Base-by-base conservation (phyloP, 2,888 invertebrate genomes). In the Ornithoptera alexandrae region DNA sequence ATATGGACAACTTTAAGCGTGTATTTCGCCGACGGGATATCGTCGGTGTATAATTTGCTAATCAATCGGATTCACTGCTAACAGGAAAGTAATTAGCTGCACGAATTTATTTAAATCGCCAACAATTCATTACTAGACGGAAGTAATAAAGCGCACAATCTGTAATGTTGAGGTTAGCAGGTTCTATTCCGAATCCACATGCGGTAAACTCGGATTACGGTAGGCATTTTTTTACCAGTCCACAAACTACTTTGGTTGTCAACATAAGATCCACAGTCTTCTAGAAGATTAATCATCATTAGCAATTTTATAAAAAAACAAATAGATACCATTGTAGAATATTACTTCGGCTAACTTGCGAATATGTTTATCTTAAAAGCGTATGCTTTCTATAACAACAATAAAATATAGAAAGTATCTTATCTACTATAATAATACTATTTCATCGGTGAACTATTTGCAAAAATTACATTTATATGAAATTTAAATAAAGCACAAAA, bases 31-130 rank as follows among this genome's bases (percentile, higher is more conserved):
- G 58, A n/a, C 36, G 66, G 53, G 50, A 56, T 62, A 78, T 79
- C 83, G 81, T 81, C 77, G 82, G 84, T 78, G 78, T 79, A 83
- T 85, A 88, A 90, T 89, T 89, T 84, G 87, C 85, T 83, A 85
- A 90, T 90, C 88, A 86, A 89, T 88, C 79, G 82, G 77, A 75
- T 78, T 79, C 79, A 74, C 76, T 81, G 79, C 79, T 78, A 83
- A 81, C 81, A 79, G 82, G 77, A 78, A 75, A 75, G 78, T 82
- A 84, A 86, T 87, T 88, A 87, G 81, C 78, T 74, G 75, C 74
- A 79, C 74, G 77, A 83, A 82, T 78, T 79, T 82, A 78, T 76
- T 72, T 76, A 79, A 58, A 83, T 79, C 75, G 76, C 74, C 74
- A 65, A 62, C 77, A 72, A 79, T 80, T 80, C 78, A 77, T 79